These are phyloP conservation scores for Eolophus roseicapilla DNA, from an alignment of 2,113 vertebrate species.

Conservation along the genomic window DNA sequence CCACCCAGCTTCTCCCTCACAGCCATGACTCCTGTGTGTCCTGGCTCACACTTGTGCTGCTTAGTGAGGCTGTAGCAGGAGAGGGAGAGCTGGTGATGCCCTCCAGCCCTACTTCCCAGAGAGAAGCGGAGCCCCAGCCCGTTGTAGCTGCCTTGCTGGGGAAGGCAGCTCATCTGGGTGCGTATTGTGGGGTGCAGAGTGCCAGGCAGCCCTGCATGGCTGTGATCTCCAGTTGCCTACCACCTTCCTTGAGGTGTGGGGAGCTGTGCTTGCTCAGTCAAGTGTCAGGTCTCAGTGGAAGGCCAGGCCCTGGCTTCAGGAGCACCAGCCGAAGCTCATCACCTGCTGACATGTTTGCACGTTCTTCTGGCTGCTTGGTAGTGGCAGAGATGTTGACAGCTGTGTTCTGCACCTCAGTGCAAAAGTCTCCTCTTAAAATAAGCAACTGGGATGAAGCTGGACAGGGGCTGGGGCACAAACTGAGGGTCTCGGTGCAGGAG, in stretches of 20 bases:
- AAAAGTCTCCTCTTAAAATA: background rate
- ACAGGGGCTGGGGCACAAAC: background rate
- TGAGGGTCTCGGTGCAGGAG: background rate
- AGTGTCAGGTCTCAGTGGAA: background rate
- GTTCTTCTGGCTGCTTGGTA: background rate
- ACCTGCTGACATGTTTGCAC: rapidly evolving
- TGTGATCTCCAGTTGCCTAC: rapidly evolving
- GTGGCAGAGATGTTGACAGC: background rate
- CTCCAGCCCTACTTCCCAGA: background rate
- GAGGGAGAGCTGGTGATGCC: background rate
- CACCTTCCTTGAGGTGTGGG: background rate
- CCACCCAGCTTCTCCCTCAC: background rate
- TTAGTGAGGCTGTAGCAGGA: background rate
- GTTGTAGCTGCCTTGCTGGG: background rate
- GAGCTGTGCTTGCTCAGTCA: background rate
- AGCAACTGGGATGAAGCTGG: background rate
- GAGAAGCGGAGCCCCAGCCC: background rate
- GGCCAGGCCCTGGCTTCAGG: background rate
- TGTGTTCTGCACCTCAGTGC: background rate
- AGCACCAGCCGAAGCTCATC: background rate
- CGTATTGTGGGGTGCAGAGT: background rate
- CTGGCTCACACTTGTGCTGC: background rate
- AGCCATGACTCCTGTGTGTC: background rate
- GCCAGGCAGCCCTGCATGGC: background rate
- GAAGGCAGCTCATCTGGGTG: background rate